Conservation (phyloP, 2,888 invertebrate species). For the Agriopis aurantiaria region DNA sequence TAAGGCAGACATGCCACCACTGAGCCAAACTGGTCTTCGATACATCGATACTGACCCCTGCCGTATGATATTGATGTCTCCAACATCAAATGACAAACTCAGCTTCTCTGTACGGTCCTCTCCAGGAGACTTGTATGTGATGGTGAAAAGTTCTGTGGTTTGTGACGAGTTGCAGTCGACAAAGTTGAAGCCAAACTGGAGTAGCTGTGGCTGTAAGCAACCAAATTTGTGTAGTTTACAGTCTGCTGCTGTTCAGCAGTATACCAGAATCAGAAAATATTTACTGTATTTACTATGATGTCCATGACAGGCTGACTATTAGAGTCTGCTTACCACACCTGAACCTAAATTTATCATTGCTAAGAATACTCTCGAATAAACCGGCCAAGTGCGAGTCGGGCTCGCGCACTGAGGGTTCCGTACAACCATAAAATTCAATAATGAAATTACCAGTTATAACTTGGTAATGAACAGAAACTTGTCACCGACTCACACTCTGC, state of each 20-base stretch:
- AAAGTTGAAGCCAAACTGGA: conserved; percentile 73
- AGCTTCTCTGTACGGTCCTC: conserved; percentile 69
- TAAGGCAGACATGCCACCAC: not conserved
- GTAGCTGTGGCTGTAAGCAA: conserved; percentile 70
- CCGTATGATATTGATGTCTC: conserved; percentile 73
- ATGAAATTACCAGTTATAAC: too few species aligned
- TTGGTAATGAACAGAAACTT: too few species aligned
- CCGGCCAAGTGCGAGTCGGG: too few species aligned
- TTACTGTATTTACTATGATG: too few species aligned
- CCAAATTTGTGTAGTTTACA: not conserved
- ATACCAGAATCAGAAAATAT: too few species aligned
- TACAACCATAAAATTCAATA: too few species aligned
- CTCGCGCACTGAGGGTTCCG: too few species aligned
- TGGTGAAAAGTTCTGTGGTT: conserved; percentile 65
- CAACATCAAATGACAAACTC: conserved; percentile 69
- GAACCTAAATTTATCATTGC: too few species aligned
- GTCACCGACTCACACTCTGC: too few species aligned
- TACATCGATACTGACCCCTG: conserved; percentile 64
- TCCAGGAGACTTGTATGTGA: conserved; percentile 67
- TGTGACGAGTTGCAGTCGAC: conserved; percentile 69
- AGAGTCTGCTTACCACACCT: too few species aligned
- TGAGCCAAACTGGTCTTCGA: not conserved
- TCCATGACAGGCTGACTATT: too few species aligned
- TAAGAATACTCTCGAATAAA: too few species aligned
- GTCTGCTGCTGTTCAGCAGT: not conserved